These are phyloP conservation scores for Leptoclinus maculatus DNA, from an alignment of 2,797 vertebrate genomes.

Conservation along the genomic window DNA sequence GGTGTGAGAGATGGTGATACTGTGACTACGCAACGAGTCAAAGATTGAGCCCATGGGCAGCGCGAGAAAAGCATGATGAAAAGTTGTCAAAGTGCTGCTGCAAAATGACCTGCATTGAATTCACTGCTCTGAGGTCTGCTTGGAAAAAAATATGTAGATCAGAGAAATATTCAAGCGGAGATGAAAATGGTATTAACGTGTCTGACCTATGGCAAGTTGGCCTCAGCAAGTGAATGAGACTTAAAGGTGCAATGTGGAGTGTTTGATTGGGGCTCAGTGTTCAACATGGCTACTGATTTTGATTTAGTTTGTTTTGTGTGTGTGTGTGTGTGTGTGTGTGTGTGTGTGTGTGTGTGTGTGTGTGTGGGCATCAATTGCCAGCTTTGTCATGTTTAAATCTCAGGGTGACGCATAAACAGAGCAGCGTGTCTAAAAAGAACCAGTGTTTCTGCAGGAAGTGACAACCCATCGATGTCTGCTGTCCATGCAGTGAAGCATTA, in stretches of 20 bases:
- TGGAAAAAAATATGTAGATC: conserved; percentile 36
- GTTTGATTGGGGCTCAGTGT: neutral
- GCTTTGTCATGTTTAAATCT: conserved; percentile 42
- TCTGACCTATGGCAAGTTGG: conserved; percentile 32
- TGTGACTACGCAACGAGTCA: conserved; percentile 1
- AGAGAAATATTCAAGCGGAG: conserved; percentile 32
- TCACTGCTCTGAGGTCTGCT: conserved; percentile 27
- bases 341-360: neutral
- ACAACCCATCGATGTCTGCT: conserved; percentile 57
- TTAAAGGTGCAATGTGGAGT: neutral
- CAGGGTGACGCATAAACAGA: conserved; percentile 49
- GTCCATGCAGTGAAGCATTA: conserved; percentile 57
- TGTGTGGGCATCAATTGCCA: conserved; percentile 26
- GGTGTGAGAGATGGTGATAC: conserved; percentile 15
- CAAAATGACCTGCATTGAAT: conserved; percentile 35
- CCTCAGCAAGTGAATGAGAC: conserved; percentile 9
- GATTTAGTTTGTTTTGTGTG: neutral
- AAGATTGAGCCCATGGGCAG: conserved; percentile 24
- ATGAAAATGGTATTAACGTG: conserved; percentile 40
- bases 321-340: neutral
- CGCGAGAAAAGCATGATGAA: conserved; percentile 24
- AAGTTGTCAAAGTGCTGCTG: conserved; percentile 27
- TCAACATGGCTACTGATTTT: neutral
- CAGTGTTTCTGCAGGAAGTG: conserved; percentile 53
- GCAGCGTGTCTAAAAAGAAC: conserved; percentile 42